Conservation (phyloP, 2,888 invertebrate genomes). For the Amphimallon solstitiale region DNA sequence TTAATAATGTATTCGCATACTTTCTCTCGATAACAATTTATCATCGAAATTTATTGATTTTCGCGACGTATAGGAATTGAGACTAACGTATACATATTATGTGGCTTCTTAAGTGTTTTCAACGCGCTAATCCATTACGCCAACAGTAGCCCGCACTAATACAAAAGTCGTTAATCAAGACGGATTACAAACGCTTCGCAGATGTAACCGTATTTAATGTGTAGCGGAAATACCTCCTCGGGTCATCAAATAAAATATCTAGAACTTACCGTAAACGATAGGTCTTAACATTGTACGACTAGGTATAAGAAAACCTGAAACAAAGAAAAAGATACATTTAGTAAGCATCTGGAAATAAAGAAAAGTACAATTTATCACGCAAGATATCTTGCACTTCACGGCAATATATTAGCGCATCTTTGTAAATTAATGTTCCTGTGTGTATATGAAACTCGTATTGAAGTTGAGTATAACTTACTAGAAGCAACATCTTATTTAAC, state of each 20-base stretch:
- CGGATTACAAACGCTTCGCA: neutral
- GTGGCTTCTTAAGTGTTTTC: neutral
- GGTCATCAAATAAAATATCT: neutral
- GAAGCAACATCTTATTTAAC: no score
- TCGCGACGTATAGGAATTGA: constrained; percentile 1
- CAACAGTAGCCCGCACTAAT: neutral
- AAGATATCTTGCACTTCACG: no score
- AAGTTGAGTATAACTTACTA: no score
- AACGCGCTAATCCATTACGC: neutral
- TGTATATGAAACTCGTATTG: no score
- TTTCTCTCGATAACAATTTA: constrained; percentile 13
- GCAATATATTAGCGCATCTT: no score
- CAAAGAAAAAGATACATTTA: constrained; percentile 3
- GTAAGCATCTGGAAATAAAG: neutral
- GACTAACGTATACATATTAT: neutral
- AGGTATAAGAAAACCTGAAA: constrained; percentile 26
- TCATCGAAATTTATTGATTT: constrained; percentile 14
- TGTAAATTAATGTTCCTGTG: no score
- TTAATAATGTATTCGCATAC: neutral
- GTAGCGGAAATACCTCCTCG: constrained; percentile 17
- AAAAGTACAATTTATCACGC: no score
- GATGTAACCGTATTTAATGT: neutral
- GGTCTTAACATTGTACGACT: constrained; percentile 25
- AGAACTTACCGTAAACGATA: constrained; percentile 20
- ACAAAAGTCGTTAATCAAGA: neutral